Conservation (phyloP, 1,140 invertebrate genomes). For the Archivesica marissinica region DNA sequence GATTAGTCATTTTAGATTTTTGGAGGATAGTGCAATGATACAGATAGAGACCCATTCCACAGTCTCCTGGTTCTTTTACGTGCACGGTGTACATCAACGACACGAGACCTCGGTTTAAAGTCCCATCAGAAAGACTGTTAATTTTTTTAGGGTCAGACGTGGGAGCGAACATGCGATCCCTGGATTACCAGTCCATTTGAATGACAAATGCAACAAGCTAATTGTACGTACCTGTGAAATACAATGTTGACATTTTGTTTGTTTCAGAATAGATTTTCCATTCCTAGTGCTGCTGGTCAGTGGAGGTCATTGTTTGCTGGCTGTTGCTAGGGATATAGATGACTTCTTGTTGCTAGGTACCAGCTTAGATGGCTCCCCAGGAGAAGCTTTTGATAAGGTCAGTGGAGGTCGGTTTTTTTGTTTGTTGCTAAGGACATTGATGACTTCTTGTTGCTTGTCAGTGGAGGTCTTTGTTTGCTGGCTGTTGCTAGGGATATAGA, state of each 20-base stretch:
- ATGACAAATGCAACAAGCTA: neutral
- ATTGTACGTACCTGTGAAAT: neutral
- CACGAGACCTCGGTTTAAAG: too few relatives aligned
- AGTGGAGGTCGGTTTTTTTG: conserved; percentile 87
- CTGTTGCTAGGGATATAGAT: conserved; percentile 90
- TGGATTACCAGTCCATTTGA: too few relatives aligned
- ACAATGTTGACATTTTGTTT: neutral
- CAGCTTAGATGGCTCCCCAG: conserved; percentile 93
- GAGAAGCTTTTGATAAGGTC: conserved; percentile 96
- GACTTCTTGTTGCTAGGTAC: conserved; percentile 92
- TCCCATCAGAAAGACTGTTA: too few relatives aligned
- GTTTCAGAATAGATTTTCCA: conserved; percentile 91
- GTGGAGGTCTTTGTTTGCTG: conserved; percentile 94
- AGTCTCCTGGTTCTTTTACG: too few relatives aligned
- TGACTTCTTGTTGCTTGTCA: conserved; percentile 93
- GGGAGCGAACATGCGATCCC: too few relatives aligned
- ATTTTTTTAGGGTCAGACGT: too few relatives aligned
- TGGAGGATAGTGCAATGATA: too few relatives aligned
- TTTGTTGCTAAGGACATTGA: conserved; percentile 90
- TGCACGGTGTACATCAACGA: too few relatives aligned
- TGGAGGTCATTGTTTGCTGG: conserved; percentile 93
- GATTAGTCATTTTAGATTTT: too few relatives aligned
- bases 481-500: conserved; percentile 90
- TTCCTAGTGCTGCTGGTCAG: conserved; percentile 95
- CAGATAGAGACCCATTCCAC: too few relatives aligned